These are phyloP conservation scores for Chaetodon trifascialis DNA, from an alignment of 2,113 vertebrate species.

Conservation along the genomic window DNA sequence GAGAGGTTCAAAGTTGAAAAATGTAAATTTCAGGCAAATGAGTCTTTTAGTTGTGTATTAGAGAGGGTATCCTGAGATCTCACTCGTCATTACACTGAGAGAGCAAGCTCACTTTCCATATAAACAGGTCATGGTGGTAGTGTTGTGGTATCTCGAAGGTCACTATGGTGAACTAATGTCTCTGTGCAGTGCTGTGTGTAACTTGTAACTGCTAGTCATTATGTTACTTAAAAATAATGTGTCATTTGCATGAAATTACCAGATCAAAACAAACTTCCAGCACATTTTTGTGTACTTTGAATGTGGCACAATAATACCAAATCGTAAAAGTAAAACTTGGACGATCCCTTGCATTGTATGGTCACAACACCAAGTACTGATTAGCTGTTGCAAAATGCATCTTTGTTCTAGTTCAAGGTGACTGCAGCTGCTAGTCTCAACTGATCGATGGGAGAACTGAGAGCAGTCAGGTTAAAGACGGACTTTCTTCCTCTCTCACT, in stretches of 20 bases:
- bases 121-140: constrained; percentile 7
- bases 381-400: not conserved
- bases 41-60: not conserved
- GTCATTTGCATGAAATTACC: not conserved
- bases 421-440: not conserved
- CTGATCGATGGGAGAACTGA: not conserved
- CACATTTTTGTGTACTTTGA: not conserved
- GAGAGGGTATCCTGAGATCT: not conserved
- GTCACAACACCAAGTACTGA: not conserved
- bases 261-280: not conserved
- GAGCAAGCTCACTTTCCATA: constrained; percentile 41
- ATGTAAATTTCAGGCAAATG: too few species aligned
- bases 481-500: not conserved
- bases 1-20: too few species aligned
- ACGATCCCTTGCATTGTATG: not conserved
- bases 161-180: constrained; percentile 28
- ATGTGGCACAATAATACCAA: not conserved
- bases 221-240: not conserved
- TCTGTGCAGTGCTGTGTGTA: not conserved
- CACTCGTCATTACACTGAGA: not conserved
- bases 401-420: not conserved
- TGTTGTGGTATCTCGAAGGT: constrained; percentile 22
- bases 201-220: not conserved
- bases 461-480: not conserved
- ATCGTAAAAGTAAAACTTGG: not conserved